Base-by-base conservation (phyloP, 2,888 invertebrate genomes). In the Tineola bisselliella region DNA sequence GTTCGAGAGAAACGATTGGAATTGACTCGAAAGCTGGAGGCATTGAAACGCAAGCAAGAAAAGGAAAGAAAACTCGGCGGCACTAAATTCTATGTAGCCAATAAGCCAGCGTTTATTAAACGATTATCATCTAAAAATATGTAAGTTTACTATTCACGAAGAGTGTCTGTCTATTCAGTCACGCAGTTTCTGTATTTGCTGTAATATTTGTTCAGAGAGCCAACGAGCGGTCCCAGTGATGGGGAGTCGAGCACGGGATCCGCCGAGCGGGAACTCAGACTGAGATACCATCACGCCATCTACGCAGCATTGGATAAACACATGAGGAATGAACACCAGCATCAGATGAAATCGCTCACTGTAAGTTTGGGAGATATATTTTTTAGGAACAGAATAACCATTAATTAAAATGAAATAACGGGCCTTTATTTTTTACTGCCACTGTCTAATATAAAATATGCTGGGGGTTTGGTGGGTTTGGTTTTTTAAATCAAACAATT, bases 21-120 rank as follows among this genome's bases (percentile, higher is more conserved):
- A 75, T 81, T 97, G 66, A 94, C 96, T 61, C 95, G 96, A 73
- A 97, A 97, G 73, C 77, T 98, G 62, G 96, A 97, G 68, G 88
- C 91, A 30, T 74, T 97, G 62, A 88, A 92, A 61, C 92, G 94
- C 72, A 95, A 95, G 68, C 92, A 93, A 70, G 94, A 94, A 67
- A 94, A 94, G 79, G 93, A 93, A 68, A 90, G 90, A 48, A 90
- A 91, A 62, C 81, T 90, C 0, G 89, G 89, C 0, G 91, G 91
- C 66, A 81, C 93, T 12, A 94, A 93, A 74, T 92, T 94, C 73
- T 90, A 91, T 69, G 91, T 93, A 70, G 90, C 91, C 69, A 91
- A 91, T 71, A 91, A 91, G 75, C 38, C 54, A 1, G 54, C 54
- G 11, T 79, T 94, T 67, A 92, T 93, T 59, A 93, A 94, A 76